These are phyloP conservation scores for Phrixothrix hirtus DNA, from an alignment of 2,888 invertebrate species.

Conservation along the genomic window DNA sequence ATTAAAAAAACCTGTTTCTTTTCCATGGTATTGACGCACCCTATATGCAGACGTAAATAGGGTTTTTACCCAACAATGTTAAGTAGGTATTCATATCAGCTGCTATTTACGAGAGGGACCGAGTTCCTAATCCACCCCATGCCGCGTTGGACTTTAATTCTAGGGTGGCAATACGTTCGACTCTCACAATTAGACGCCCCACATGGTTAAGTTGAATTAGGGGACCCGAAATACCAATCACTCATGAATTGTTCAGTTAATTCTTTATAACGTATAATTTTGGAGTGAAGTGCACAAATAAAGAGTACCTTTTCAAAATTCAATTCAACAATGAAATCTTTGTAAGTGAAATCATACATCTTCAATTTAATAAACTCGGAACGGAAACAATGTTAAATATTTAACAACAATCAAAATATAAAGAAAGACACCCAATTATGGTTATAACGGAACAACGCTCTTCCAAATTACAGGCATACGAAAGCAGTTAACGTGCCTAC, in stretches of 20 bases:
- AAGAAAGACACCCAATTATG: constrained; percentile 21
- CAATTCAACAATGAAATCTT: no score
- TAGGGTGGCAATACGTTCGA: constrained; percentile 43
- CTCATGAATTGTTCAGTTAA: constrained; percentile 8
- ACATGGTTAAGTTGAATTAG: constrained; percentile 32
- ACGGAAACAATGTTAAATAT: not conserved
- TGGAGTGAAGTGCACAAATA: no score
- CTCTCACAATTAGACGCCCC: constrained; percentile 46
- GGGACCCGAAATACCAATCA: constrained; percentile 10
- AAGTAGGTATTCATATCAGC: constrained; percentile 46
- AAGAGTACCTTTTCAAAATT: no score
- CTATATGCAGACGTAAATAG: constrained; percentile 1
- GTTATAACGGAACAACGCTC: constrained; percentile 23
- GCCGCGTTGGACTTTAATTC: constrained; percentile 46
- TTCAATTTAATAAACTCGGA: no score
- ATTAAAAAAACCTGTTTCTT: not conserved
- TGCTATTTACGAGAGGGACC: constrained; percentile 42
- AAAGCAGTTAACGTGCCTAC: constrained; percentile 39
- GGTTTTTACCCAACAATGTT: constrained; percentile 31
- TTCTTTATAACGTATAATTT: constrained; percentile 3
- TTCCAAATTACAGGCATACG: constrained; percentile 39
- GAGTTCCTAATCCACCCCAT: constrained; percentile 41
- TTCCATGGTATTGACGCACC: not conserved
- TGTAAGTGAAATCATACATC: no score
- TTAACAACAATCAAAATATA: constrained; percentile 9